Evolutionary conservation across 37 sponge, comb jelly and placozoan species (phyloP), one percentile per base, ranked within the genome.

Genomic region (Eunapius fragilis): DNA sequence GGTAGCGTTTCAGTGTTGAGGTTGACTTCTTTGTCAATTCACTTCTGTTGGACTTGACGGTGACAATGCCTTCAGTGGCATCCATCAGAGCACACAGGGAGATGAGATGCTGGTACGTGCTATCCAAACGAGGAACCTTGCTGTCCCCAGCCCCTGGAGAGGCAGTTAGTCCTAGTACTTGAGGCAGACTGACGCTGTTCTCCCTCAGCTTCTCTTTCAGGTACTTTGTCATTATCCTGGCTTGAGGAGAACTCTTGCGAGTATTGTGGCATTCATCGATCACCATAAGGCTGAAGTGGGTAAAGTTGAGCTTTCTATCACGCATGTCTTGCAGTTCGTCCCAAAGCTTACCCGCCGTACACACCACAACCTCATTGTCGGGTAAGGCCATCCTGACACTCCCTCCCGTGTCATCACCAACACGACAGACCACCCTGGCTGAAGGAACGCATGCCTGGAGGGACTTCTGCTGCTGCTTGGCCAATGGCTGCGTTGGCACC

Each of bases 221-320:
- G 67, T 93, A 93, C 27, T 58, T 27, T 24, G 49, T 45, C 91
- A 93, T 90, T 37, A 93, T 49, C 3, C 38, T 41, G 37, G 86
- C 89, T 77, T 98, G 79, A 12, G 91, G 80, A 69, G 86, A 50
- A 33, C 67, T 85, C 25, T 87, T 83, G 48, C 71, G 76, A 32
- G 94, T 86, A 67, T 95, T 86, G 69, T 98, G 98, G 72, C 98
- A 98, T 72, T 98, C 98, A 50, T 98, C 98, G 22, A 93, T 12
- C 24, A 98, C 87, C 28, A 98, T 80, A 25, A 98, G 82, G 74
- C 77, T 86, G 9, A 95, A 27, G 25, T 92, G 74, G 19, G 50
- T 37, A 3, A 90, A 70, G 17, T 30, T 38, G 0, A 93, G 77
- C n/a, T 11, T 67, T 7, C 74, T 71, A 10, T 38, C 68, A 17